Evolutionary conservation across 2,888 invertebrate genomes (phyloP), one percentile per base, ranked within the genome.

Genomic region (Lasioglossum marginatum): DNA sequence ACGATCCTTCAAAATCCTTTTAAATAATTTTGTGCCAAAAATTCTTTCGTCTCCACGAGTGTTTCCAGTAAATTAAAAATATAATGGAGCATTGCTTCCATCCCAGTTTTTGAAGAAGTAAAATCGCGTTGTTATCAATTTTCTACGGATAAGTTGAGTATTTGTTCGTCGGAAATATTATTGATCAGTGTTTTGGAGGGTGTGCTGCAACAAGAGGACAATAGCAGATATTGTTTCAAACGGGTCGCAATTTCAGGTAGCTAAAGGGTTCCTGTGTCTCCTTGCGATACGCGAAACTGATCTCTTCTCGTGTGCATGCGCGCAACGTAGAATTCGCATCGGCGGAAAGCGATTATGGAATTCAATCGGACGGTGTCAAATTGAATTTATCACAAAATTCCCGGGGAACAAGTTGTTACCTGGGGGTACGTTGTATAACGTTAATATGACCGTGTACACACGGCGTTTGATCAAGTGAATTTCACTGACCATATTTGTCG

Each of bases 401-500:
- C 68, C 75, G n/a, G 48, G 12, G 52, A 63, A 57, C 70, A 43
- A n/a, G 52, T 78, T 83, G 77, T 74, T 77, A 68, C 43, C 66
- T 68, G 60, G 63, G 60, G 74, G 16, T 73, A 43, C 45, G 48
- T 70, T 83, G 45, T 37, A 34, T 34, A 66, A 82, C 75, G 81
- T 81, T 83, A 83, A 76, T 75, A 77, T 70, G 77, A 71, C 82
- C 71, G 63, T 45, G 79, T 34, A 31, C 52, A 37, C 68, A 34
- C 31, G 43, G 43, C 76, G 45, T 86, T 85, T 85, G 77, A 75
- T 85, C 73, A 57, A 34, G 66, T n/a, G 76, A 85, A 86, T 85
- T 81, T 73, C 86, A 10, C 81, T 81, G 81, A 76, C 43, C 81
- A 76, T 81, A 86, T 86, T 86, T 86, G 81, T 40, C 57, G 14